phyloP scores from a whole-genome alignment of 2,113 vertebrate genomes.

The Lagopus muta region DNA sequence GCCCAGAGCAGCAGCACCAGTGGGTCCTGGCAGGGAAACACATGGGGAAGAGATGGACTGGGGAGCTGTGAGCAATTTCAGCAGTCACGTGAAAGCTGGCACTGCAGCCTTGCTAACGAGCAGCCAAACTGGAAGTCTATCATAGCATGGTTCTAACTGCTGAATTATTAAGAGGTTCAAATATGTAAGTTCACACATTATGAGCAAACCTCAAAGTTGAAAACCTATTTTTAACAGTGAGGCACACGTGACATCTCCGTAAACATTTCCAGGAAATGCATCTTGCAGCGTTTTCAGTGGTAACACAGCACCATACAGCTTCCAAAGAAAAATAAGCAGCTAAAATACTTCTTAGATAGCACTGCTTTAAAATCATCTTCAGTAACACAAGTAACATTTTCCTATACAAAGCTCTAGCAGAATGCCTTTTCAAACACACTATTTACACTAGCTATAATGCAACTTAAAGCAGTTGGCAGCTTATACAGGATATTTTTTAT shows the following conservation, averaged over 20 bases:
- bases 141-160: not conserved
- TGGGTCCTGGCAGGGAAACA: not conserved
- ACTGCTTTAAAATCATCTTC: not conserved
- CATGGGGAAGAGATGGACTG: accelerated
- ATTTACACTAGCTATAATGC: not conserved
- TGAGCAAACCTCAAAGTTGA: not conserved
- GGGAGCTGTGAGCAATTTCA: not conserved
- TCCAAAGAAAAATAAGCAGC: not conserved
- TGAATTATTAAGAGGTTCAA: not conserved
- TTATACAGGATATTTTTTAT: not conserved
- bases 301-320: not conserved
- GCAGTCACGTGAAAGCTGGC: not conserved
- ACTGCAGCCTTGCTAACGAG: not conserved
- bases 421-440: slow-evolving; percentile 1
- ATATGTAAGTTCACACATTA: not conserved
- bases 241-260: not conserved
- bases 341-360: not conserved
- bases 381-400: not conserved
- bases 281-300: not conserved
- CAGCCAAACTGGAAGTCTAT: not conserved
- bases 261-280: not conserved
- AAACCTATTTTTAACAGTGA: not conserved
- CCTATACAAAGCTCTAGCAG: not conserved
- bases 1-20: not conserved
- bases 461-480: not conserved